Evolutionary conservation across 2,797 vertebrate genomes (phyloP).

Genomic region (Scomberomorus guttatus): DNA sequence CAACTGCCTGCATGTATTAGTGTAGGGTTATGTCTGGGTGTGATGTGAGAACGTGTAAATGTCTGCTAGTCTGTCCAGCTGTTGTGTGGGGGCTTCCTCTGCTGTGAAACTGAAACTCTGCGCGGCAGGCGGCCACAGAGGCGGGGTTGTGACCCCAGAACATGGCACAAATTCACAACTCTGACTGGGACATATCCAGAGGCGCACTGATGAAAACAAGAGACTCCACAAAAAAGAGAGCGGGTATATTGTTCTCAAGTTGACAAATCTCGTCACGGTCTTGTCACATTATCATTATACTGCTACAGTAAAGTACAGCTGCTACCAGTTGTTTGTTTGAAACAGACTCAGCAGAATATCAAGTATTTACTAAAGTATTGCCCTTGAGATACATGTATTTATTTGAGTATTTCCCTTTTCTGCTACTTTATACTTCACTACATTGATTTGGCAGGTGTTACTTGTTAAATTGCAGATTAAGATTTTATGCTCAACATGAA

Average conservation of each 20-base stretch:
- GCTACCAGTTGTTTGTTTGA: too few species aligned
- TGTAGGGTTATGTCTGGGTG: constrained; percentile 35
- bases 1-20: constrained; percentile 45
- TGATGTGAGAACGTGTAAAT: constrained; percentile 55
- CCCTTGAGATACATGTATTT: background rate
- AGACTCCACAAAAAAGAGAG: constrained; percentile 23
- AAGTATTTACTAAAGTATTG: too few species aligned
- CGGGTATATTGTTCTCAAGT: constrained; percentile 27
- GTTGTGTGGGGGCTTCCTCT: constrained; percentile 60
- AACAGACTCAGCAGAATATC: too few species aligned
- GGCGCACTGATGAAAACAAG: constrained; percentile 17
- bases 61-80: constrained; percentile 59
- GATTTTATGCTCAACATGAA: background rate
- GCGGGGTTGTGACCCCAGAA: constrained; percentile 63
- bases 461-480: background rate
- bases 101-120: constrained; percentile 60
- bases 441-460: constrained; percentile 13
- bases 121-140: constrained; percentile 50
- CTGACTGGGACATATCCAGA: constrained; percentile 29
- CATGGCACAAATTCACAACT: constrained; percentile 66
- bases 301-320: background rate
- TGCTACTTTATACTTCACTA: background rate
- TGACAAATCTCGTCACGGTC: constrained; percentile 35
- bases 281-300: constrained; percentile 43
- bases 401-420: background rate